These are phyloP conservation scores for Xestia c-nigrum DNA, from an alignment of 2,888 invertebrate species.

Conservation along the genomic window DNA sequence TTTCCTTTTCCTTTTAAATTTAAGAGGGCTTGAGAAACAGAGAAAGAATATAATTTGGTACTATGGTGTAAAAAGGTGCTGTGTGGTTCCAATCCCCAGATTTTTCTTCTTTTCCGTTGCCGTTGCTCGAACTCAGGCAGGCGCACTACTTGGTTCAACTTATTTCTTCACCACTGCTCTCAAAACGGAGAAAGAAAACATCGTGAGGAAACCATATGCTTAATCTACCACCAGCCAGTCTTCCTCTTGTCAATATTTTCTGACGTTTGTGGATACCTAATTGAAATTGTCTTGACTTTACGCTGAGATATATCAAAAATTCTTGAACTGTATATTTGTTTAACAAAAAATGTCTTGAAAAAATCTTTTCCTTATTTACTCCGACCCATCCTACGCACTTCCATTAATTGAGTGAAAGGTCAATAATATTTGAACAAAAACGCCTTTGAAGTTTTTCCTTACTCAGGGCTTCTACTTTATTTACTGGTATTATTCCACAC, in stretches of 20 bases:
- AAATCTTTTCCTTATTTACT: constrained; percentile 3
- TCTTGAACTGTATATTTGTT: background rate
- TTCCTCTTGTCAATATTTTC: background rate
- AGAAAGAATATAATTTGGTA: background rate
- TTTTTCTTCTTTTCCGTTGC: too few species aligned
- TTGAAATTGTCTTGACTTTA: background rate
- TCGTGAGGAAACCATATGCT: too few species aligned
- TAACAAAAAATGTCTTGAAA: background rate
- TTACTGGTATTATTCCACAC: constrained; percentile 24
- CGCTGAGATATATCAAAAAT: background rate
- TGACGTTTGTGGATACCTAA: background rate
- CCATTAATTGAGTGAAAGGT: constrained; percentile 28
- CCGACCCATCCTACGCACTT: background rate
- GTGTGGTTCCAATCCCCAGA: background rate
- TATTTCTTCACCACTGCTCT: too few species aligned
- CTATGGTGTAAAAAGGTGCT: background rate
- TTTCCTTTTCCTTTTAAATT: background rate
- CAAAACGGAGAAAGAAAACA: too few species aligned
- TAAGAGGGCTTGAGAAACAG: background rate
- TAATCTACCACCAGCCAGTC: background rate
- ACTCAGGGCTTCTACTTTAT: constrained; percentile 23
- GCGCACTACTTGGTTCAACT: too few species aligned
- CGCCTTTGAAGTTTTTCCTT: constrained; percentile 26
- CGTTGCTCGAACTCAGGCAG: too few species aligned
- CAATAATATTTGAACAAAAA: constrained; percentile 33